phyloP scores from a whole-genome alignment of 1,140 invertebrate species.

The Holcopasites calliopsidis region DNA sequence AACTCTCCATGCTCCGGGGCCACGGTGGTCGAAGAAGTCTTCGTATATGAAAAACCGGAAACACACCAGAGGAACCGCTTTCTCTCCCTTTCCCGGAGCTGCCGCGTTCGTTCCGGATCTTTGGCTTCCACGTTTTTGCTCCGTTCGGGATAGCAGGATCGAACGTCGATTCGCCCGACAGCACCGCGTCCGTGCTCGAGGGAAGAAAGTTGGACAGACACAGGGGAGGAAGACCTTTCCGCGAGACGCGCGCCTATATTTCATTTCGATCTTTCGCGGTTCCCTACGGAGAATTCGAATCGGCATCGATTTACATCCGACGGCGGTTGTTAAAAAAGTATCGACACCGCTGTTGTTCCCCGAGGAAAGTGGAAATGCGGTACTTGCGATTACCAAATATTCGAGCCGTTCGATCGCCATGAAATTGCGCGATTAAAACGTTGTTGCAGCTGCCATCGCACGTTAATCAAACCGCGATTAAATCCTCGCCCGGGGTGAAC shows the following conservation, averaged over 20 bases:
- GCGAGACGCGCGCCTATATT: background rate
- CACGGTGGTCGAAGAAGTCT: constrained; percentile 38
- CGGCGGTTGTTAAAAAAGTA: background rate
- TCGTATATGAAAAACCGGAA: constrained; percentile 58
- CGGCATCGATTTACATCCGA: constrained; percentile 37
- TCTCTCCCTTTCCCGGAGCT: background rate
- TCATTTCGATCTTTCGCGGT: constrained; percentile 7
- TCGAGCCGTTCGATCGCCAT: background rate
- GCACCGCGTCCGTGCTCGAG: background rate
- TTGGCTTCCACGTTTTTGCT: constrained; percentile 34
- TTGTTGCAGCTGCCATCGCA: background rate
- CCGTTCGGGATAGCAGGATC: constrained; percentile 32
- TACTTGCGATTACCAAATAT: background rate
- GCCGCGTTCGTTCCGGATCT: constrained; percentile 15
- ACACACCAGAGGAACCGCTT: constrained; percentile 32
- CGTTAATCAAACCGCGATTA: constrained; percentile 9
- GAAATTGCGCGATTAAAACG: constrained; percentile 12
- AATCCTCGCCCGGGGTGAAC: background rate
- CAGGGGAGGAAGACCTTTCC: background rate
- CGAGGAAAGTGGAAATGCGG: too few relatives aligned
- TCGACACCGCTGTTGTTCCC: too few relatives aligned
- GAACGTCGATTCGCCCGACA: constrained; percentile 11
- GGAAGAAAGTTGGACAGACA: constrained; percentile 2
- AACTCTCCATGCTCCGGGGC: background rate
- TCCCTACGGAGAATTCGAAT: constrained; percentile 24